Percentiles rank a stretch among this genome's conserved stretches.
phyloP scores from a whole-genome alignment of 2,113 vertebrate species.

The Vidua chalybeata region DNA sequence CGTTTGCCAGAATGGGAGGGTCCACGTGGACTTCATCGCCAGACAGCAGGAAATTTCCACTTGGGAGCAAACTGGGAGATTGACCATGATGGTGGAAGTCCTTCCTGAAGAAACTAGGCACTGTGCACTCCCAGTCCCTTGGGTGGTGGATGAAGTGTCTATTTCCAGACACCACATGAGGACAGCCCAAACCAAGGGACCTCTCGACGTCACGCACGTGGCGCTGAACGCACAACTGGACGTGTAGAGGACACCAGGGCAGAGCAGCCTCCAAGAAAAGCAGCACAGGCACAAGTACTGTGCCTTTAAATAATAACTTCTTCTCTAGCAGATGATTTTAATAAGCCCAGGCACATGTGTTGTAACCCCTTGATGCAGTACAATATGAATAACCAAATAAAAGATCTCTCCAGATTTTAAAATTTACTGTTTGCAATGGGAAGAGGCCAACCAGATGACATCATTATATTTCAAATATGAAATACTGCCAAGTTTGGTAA shows the following conservation, averaged over 20 bases:
- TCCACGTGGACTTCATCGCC: neutral
- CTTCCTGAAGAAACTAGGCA: neutral
- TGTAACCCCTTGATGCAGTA: constrained; percentile 79
- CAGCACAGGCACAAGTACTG: constrained; percentile 48
- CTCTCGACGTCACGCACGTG: neutral
- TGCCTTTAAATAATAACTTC: constrained; percentile 70
- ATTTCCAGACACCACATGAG: neutral
- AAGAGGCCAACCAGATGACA: constrained; percentile 82
- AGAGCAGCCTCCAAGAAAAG: constrained; percentile 33
- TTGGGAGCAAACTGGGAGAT: neutral
- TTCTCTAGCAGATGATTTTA: constrained; percentile 80
- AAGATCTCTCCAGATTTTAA: constrained; percentile 79
- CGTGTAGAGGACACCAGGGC: constrained; percentile 4
- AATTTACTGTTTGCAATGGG: constrained; percentile 82
- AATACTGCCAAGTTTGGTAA: constrained; percentile 76
- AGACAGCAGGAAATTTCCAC: constrained; percentile 2
- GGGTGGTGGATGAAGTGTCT: neutral
- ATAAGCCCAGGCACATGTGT: constrained; percentile 79
- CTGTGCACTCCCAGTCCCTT: neutral
- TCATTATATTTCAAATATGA: constrained; percentile 78
- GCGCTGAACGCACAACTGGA: neutral
- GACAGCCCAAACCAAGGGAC: neutral
- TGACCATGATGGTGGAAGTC: neutral
- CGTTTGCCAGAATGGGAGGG: neutral
- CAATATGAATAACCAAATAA: constrained; percentile 84